These are phyloP conservation scores for Biston stratarius DNA, from an alignment of 2,888 invertebrate species.

Conservation along the genomic window DNA sequence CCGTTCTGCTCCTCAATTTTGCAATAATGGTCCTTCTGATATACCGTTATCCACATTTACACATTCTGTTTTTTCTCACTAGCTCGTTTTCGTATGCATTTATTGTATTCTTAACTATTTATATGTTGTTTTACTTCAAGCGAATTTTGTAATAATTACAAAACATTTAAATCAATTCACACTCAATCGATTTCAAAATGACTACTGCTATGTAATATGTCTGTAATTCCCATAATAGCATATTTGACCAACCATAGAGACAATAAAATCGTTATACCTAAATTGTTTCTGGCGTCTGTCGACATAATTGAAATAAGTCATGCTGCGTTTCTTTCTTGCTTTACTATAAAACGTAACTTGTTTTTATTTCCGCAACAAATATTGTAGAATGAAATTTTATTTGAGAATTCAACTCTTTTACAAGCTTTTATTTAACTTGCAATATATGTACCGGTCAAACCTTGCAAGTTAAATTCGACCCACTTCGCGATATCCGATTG, in stretches of 20 bases:
- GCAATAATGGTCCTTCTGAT: slow-evolving; percentile 2
- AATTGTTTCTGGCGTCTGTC: slow-evolving; percentile 2
- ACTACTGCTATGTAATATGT: neutral
- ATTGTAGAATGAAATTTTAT: no score
- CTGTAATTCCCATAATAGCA: slow-evolving; percentile 1
- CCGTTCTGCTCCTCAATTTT: slow-evolving; percentile 7
- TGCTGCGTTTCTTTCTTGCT: slow-evolving; percentile 34
- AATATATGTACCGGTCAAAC: no score
- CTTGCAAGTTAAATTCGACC: no score
- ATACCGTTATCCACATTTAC: slow-evolving; percentile 4
- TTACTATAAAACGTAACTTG: slow-evolving; percentile 12
- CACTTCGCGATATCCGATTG: no score
- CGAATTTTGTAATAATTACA: neutral
- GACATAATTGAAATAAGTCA: slow-evolving; percentile 15
- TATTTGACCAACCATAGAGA: slow-evolving; percentile 3
- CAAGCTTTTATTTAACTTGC: no score
- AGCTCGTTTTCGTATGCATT: neutral
- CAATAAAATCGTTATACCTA: neutral
- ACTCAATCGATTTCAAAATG: slow-evolving; percentile 30
- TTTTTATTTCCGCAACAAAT: no score
- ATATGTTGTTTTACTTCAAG: neutral
- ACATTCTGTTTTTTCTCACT: neutral
- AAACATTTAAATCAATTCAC: slow-evolving; percentile 28
- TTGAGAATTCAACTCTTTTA: no score
- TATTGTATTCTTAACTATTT: neutral